Base-by-base conservation (phyloP, 2,888 invertebrate genomes). In the Digitonthophagus gazella region DNA sequence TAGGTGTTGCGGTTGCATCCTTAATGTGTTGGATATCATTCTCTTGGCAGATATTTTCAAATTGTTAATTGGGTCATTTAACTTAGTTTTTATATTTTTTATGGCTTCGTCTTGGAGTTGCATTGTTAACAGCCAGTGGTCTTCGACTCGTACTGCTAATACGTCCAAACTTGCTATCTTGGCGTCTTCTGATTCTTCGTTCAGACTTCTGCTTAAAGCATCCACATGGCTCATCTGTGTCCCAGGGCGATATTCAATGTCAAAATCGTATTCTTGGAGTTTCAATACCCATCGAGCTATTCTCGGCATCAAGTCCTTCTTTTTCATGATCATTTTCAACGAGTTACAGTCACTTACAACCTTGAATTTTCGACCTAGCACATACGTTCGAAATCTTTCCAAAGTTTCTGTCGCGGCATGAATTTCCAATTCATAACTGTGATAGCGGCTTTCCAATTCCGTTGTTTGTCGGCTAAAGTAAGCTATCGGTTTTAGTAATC, bases 401-500 rank as follows among this genome's bases (percentile, higher is more conserved):
- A 80, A 63, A 0, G 79, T 75, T 72, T 77, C 69, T 4, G 80
- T 73, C 3, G 80, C 72, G 0, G 78, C 79, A 5, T 80, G 67
- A 1, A 79, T 78, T 73, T 81, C 80, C 2, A 82, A 67, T 58
- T 81, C 79, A 67, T 80, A 81, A 20, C 78, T 77, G 14, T 69
- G 67, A 64, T 78, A 80, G 61, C 75, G 76, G 18, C 73, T 72
- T 71, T 80, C 77, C 11, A 77, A 74, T 1, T 71, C 69, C 0
- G 76, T 76, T 0, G 78, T 79, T 67, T 78, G 74, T 68, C 77
- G 73, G 58, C 71, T 72, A 14, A 65, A 65, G 44, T 72, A 81
- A 57, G 76, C 75, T 0, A 80, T 73, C 0, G 78, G 79, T 16
- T 16, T 3, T 8, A 73, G 58, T 8, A 70, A 70, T 58, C 74